Conservation (phyloP, 2,113 vertebrate species). For the Hemichromis elongatus region DNA sequence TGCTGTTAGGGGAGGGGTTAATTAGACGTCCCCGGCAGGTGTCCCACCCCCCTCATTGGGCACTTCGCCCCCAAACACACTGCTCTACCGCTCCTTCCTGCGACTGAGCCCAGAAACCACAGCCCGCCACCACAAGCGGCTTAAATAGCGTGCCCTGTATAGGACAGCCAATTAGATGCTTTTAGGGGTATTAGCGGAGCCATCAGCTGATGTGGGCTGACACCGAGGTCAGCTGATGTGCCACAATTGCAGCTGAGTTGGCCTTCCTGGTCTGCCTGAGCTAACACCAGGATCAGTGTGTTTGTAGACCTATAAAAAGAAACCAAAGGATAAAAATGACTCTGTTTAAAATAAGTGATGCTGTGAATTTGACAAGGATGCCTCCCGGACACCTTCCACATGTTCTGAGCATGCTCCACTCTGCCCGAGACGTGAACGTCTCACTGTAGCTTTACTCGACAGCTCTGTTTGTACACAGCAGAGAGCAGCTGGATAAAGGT, state of each 20-base stretch:
- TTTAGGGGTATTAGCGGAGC: not conserved
- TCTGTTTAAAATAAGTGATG: not conserved
- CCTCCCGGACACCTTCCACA: not conserved
- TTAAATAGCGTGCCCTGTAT: not conserved
- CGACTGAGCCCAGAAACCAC: not conserved
- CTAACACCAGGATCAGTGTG: not conserved
- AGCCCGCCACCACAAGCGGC: not conserved
- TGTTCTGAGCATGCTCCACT: fast-evolving
- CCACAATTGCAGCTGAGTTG: not conserved
- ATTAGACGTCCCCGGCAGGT: not conserved
- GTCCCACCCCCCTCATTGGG: not conserved
- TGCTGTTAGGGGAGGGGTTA: not conserved
- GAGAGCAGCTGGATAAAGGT: fast-evolving
- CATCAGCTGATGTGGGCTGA: not conserved
- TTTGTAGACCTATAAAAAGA: not conserved
- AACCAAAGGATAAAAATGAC: not conserved
- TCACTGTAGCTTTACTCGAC: not conserved
- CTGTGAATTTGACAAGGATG: not conserved
- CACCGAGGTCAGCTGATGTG: not conserved
- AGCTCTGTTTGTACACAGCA: not conserved
- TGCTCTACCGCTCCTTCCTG: not conserved
- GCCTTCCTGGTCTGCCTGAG: not conserved
- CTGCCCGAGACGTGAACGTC: not conserved
- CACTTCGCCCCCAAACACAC: not conserved
- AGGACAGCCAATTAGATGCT: not conserved